Evolutionary conservation across 2,113 vertebrate species (phyloP).

Genomic region (Orcinus orca): DNA sequence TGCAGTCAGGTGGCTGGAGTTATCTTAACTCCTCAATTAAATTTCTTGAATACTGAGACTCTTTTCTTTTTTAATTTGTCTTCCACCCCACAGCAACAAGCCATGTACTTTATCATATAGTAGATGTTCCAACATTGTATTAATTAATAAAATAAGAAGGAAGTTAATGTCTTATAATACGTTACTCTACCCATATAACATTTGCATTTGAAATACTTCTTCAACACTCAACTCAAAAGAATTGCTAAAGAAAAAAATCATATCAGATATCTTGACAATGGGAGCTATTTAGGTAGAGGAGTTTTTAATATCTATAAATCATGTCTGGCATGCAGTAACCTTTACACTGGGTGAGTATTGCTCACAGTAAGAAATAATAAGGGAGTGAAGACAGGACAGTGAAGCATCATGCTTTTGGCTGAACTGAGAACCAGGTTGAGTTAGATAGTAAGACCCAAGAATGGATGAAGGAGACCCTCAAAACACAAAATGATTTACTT

Average conservation of each 20-base stretch:
- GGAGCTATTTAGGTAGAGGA: not conserved
- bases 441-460: not conserved
- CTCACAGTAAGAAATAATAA: not conserved
- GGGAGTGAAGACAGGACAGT: not conserved
- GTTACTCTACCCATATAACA: not conserved
- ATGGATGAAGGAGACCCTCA: not conserved
- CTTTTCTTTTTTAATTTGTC: not conserved
- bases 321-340: not conserved
- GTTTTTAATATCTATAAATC: not conserved
- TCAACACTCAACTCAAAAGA: not conserved
- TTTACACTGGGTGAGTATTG: not conserved
- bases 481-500: not conserved
- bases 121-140: not conserved
- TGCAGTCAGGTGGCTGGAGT: not conserved
- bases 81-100: not conserved
- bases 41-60: not conserved
- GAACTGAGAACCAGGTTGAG: not conserved
- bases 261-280: not conserved
- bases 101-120: not conserved
- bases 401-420: not conserved
- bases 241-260: not conserved
- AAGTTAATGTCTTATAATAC: not conserved
- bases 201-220: not conserved
- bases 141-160: not conserved
- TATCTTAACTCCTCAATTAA: not conserved